A percentile compares a stretch with the other conserved stretches of the same genome.
These are phyloP conservation scores for Alcis repandata DNA, from an alignment of 2,888 invertebrate genomes.

Conservation along the genomic window DNA sequence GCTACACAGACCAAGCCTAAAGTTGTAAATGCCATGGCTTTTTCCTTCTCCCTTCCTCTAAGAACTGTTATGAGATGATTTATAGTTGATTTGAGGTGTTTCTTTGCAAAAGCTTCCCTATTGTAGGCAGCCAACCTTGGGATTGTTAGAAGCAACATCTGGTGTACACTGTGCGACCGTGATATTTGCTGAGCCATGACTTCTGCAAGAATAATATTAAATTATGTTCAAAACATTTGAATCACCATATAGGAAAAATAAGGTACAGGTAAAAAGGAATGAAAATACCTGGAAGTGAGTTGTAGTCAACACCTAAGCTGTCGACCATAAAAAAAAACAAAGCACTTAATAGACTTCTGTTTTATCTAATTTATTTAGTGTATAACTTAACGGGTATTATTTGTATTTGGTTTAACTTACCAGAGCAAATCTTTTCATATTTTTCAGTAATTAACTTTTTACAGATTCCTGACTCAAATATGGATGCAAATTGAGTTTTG, in stretches of 20 bases:
- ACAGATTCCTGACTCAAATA: conserved; percentile 94
- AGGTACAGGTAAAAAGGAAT: too few relatives aligned
- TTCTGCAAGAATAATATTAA: conserved; percentile 74
- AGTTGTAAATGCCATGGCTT: conserved; percentile 95
- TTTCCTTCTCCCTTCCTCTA: conserved; percentile 93
- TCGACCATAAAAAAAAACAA: too few relatives aligned
- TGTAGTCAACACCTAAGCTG: too few relatives aligned
- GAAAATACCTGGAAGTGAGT: too few relatives aligned
- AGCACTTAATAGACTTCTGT: too few relatives aligned
- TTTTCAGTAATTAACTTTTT: conserved; percentile 93
- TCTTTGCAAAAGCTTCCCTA: conserved; percentile 91
- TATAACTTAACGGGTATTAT: too few relatives aligned
- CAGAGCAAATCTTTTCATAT: conserved; percentile 92
- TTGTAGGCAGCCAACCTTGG: conserved; percentile 98
- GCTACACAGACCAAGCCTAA: conserved; percentile 97
- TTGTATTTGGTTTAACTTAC: conserved; percentile 56
- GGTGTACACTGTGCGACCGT: conserved; percentile 93
- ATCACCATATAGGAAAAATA: too few relatives aligned
- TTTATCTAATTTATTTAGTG: conserved; percentile 1
- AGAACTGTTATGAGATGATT: conserved; percentile 92
- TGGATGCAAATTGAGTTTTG: conserved; percentile 69
- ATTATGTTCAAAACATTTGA: conserved; percentile 6
- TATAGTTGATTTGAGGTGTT: conserved; percentile 92
- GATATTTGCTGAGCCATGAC: conserved; percentile 94
- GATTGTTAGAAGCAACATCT: conserved; percentile 93